Base-by-base conservation (phyloP, 1,140 invertebrate genomes). In the Ephestia elutella region DNA sequence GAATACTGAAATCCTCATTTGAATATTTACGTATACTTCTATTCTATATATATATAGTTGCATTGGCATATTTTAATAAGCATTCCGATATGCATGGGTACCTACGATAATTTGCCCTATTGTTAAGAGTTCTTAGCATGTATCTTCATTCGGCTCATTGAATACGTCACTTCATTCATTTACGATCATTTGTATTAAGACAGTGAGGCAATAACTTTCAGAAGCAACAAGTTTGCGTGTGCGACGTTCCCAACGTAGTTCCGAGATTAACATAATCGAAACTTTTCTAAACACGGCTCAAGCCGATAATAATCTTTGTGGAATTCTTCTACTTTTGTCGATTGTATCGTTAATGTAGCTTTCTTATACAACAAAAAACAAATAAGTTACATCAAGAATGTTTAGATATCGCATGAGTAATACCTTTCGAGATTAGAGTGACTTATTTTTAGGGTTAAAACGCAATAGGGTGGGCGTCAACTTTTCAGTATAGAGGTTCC, bases 181-280 rank as follows among this genome's bases (percentile, higher is more conserved):
- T 53, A 53, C 13, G 20, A 15, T 8, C n/a, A 50, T 53, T 53
- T 53, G 35, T 32, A 49, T n/a, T 21, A 54, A 62, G 25, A 62
- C 35, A 60, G 28, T 54, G 21, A 56, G 48, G 28, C 21, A 51
- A 49, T 60, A 59, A 67, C 57, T 63, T 60, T 66, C 57, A 21
- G 53, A 65, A 71, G 75, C 82, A 86, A 86, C 82, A 86, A 80
- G 82, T 86, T 86, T 50, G 82, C 82, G 82, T 86, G 82, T 67
- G 53, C 50, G 35, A 49, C 62, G 57, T 54, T 63, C 54, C 54
- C 51, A 65, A 60, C 8, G 61, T 53, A 56, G 66, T 73, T 62
- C 60, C 51, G 65, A 71, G 71, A 85, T 82, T 79, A 83, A 57
- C 75, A 77, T 82, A 77, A 80, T 71, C 64, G 72, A 48, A 73